A percentile compares a stretch with the other conserved stretches of the same genome.
These are phyloP conservation scores for Meriones unguiculatus DNA, from an alignment of 2,113 vertebrate genomes.

Conservation along the genomic window DNA sequence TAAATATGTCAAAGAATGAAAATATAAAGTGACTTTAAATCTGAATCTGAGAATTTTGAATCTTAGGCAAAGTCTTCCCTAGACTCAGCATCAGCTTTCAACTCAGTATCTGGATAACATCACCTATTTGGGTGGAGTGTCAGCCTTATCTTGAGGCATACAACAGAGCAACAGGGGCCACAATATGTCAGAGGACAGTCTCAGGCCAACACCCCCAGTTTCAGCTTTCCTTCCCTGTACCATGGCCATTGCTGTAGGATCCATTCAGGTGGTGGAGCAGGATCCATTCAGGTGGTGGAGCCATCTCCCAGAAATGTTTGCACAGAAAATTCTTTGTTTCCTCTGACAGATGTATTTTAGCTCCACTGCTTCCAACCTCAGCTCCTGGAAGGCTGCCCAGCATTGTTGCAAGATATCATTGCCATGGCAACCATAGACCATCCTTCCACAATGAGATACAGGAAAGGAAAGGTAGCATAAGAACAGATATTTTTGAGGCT, in stretches of 20 bases:
- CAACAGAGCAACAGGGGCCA: background rate
- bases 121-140: background rate
- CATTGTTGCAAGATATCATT: slow-evolving; percentile 65
- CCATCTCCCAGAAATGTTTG: slow-evolving; percentile 67
- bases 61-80: slow-evolving; percentile 15
- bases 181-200: background rate
- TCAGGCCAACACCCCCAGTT: background rate
- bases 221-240: background rate
- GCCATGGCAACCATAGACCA: slow-evolving; percentile 76
- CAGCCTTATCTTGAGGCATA: background rate
- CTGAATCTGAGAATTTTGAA: slow-evolving; percentile 8
- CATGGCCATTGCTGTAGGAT: background rate
- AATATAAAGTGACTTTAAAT: slow-evolving; percentile 18
- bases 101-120: background rate
- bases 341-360: slow-evolving; percentile 75
- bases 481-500: background rate
- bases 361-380: slow-evolving; percentile 46
- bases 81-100: background rate
- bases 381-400: slow-evolving; percentile 76
- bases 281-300: slow-evolving; percentile 58
- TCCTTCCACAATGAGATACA: slow-evolving; percentile 16
- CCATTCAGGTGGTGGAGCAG: slow-evolving; percentile 54
- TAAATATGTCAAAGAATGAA: background rate
- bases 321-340: slow-evolving; percentile 75
- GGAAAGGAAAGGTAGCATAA: background rate